phyloP scores from a whole-genome alignment of 2,113 vertebrate genomes.

The Tonatia bakeri region DNA sequence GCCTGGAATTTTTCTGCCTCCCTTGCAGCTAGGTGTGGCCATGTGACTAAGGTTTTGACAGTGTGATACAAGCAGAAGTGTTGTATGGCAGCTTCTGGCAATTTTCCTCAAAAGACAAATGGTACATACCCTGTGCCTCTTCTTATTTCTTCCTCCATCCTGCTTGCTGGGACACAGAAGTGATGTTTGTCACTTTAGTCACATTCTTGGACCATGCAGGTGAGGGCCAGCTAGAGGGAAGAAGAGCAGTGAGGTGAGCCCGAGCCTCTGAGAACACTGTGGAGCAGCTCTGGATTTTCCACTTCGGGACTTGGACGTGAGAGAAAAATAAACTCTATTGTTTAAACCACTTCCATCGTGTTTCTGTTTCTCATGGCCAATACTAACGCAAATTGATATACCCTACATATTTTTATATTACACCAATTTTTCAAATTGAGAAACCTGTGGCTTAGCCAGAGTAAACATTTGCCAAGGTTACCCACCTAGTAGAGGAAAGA shows the following conservation, averaged over 20 bases:
- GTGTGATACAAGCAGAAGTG: background rate
- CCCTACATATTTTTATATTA: background rate
- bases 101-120: background rate
- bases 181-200: background rate
- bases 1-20: background rate
- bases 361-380: slow-evolving; percentile 28
- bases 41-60: background rate
- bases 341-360: background rate
- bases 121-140: background rate
- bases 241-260: background rate
- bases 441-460: background rate
- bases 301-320: background rate
- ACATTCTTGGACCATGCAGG: background rate
- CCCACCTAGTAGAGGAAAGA: background rate
- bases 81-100: background rate
- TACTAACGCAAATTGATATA: background rate
- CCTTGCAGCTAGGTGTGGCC: background rate
- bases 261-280: background rate
- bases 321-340: background rate
- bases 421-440: background rate
- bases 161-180: background rate
- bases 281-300: background rate
- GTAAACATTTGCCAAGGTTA: background rate
- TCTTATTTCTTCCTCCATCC: background rate
- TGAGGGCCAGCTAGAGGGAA: background rate